Conservation (phyloP, 2,113 vertebrate species). For the Hylia prasina region DNA sequence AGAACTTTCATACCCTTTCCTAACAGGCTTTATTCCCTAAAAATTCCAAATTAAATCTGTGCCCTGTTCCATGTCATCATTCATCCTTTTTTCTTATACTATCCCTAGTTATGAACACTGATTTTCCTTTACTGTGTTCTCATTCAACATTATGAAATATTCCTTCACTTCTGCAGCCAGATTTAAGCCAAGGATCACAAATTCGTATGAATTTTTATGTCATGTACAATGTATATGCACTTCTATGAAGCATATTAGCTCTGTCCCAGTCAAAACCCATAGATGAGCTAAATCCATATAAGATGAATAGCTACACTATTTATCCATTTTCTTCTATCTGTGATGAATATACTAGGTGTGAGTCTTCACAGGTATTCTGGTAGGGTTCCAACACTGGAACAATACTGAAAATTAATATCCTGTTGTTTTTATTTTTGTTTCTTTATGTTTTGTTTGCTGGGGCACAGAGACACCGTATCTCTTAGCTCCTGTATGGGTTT, state of each 20-base stretch:
- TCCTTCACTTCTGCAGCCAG: not conserved
- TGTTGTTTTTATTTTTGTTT: not conserved
- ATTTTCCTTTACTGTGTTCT: not conserved
- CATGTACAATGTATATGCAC: too few relatives aligned
- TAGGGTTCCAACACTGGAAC: not conserved
- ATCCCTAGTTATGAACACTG: not conserved
- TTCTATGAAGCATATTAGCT: too few relatives aligned
- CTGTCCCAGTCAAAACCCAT: too few relatives aligned
- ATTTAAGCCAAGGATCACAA: not conserved
- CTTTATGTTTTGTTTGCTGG: not conserved
- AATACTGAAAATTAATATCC: not conserved
- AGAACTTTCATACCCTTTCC: not conserved
- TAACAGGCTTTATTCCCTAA: not conserved
- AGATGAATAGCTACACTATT: too few relatives aligned
- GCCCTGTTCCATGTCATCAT: fast-evolving
- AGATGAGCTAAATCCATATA: too few relatives aligned
- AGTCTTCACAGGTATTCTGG: not conserved
- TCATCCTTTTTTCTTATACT: not conserved
- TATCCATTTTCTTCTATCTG: not conserved
- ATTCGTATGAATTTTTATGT: not conserved
- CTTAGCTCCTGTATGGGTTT: not conserved
- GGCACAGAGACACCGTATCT: not conserved
- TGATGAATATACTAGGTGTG: not conserved
- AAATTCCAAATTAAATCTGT: not conserved
- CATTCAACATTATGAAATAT: not conserved